phyloP scores from a whole-genome alignment of 1,140 invertebrate species.

The Hylaeus anthracinus region DNA sequence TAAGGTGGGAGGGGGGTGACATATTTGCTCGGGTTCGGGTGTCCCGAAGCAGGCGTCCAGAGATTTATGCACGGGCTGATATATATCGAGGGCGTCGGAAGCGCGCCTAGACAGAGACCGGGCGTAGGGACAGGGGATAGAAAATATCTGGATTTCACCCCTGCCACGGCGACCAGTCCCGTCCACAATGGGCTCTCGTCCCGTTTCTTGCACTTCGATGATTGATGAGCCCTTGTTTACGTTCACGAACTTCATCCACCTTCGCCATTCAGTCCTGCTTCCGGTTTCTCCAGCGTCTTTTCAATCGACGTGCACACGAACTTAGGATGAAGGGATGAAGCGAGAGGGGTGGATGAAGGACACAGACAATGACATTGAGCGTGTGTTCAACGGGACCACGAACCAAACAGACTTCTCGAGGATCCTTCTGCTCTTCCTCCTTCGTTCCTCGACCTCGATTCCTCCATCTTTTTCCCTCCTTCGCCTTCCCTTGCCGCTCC shows the following conservation, averaged over 20 bases:
- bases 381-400: constrained; percentile 1
- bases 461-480: not conserved
- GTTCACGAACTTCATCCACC: constrained; percentile 33
- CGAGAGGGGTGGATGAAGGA: too few relatives aligned
- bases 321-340: too few relatives aligned
- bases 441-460: constrained; percentile 21
- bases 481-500: too few relatives aligned
- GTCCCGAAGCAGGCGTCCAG: constrained; percentile 37
- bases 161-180: not conserved
- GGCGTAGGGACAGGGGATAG: constrained; percentile 5
- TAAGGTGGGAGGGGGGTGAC: constrained; percentile 20
- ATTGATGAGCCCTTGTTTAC: constrained; percentile 65
- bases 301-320: constrained; percentile 13
- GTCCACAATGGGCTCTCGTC: constrained; percentile 46
- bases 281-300: constrained; percentile 29
- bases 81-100: constrained; percentile 10
- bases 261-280: constrained; percentile 11
- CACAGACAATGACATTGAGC: constrained; percentile 6
- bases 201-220: constrained; percentile 59
- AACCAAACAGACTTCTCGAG: not conserved
- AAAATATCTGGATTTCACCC: constrained; percentile 54
- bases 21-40: constrained; percentile 57
- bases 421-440: constrained; percentile 17
- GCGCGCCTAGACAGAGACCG: not conserved
- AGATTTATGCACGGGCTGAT: constrained; percentile 59